These are phyloP conservation scores for Cryptomyrus ogoouensis DNA, from an alignment of 2,113 vertebrate genomes.

Conservation along the genomic window DNA sequence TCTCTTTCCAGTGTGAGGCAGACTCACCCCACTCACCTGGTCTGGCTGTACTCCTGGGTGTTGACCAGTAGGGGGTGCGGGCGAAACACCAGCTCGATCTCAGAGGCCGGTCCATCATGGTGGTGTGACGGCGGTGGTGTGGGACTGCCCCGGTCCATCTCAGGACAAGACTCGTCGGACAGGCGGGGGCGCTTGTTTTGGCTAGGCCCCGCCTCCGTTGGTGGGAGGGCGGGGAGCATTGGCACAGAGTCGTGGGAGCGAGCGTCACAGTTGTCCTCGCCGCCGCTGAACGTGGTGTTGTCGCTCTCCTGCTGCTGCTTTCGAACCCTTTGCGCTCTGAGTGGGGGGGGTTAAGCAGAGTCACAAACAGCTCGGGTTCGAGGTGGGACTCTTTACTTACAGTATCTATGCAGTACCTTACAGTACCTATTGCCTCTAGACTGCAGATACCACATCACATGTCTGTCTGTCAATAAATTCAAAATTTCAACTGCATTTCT, in stretches of 20 bases:
- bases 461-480: not conserved
- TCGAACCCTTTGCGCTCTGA: constrained; percentile 74
- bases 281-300: constrained; percentile 79
- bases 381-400: not conserved
- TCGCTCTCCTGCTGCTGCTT: constrained; percentile 74
- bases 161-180: constrained; percentile 70
- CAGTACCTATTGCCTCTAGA: not conserved
- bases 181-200: constrained; percentile 55
- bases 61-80: constrained; percentile 78
- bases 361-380: not conserved
- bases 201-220: constrained; percentile 57
- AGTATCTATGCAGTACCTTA: not conserved
- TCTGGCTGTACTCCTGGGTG: constrained; percentile 74
- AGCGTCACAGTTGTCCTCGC: constrained; percentile 72
- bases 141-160: constrained; percentile 61
- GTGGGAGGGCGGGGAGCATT: constrained; percentile 28
- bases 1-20: not conserved
- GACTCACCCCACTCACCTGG: constrained; percentile 58
- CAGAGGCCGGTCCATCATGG: constrained; percentile 58
- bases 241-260: constrained; percentile 71
- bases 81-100: constrained; percentile 83
- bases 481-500: not conserved
- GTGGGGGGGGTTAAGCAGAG: not conserved
- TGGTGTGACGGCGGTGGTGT: constrained; percentile 48
- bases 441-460: not conserved